A percentile compares a stretch with the other conserved stretches of the same genome.
Conservation (phyloP, 2,888 invertebrate genomes). For the Eilema griseolum region DNA sequence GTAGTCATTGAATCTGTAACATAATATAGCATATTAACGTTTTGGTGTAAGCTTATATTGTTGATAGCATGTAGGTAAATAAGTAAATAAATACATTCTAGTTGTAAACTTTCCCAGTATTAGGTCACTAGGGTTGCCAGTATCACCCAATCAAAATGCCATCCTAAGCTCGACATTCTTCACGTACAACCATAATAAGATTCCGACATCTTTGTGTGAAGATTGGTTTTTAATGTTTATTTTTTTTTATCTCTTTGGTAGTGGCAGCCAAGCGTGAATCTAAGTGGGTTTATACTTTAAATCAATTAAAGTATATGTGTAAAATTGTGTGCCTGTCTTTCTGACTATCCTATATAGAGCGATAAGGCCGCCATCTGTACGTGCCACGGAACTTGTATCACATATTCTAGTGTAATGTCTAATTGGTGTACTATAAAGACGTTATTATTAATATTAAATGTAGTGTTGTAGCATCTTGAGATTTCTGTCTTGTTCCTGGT, state of each 20-base stretch:
- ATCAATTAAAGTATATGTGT: slow-evolving; percentile 26
- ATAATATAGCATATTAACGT: no score
- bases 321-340: not conserved
- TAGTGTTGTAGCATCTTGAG: no score
- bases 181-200: not conserved
- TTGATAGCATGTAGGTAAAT: no score
- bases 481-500: no score
- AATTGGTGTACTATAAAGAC: no score
- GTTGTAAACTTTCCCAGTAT: not conserved
- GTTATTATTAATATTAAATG: no score
- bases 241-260: slow-evolving; percentile 14
- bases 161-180: slow-evolving; percentile 1
- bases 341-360: not conserved
- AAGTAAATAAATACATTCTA: no score
- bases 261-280: slow-evolving; percentile 35
- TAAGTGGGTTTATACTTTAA: slow-evolving; percentile 28
- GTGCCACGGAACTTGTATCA: no score
- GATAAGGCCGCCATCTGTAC: no score
- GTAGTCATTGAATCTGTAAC: no score
- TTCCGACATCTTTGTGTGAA: slow-evolving; percentile 17
- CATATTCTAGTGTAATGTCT: no score
- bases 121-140: not conserved
- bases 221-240: slow-evolving; percentile 23
- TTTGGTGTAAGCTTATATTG: no score
- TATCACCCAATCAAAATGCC: not conserved